Base-by-base conservation (phyloP, 2,888 invertebrate genomes). In the Embidobia sp. region DNA sequence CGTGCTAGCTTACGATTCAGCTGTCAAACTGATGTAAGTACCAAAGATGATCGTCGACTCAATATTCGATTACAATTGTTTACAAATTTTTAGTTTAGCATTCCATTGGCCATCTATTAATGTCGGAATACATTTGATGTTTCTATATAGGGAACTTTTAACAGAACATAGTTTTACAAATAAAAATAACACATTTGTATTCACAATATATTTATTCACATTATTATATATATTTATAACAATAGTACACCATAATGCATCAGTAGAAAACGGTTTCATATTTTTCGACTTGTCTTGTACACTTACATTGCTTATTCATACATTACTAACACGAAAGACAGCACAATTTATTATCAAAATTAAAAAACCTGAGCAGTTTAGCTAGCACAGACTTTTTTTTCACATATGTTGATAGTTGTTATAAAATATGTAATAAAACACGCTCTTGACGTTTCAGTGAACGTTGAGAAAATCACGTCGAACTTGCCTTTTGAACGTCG, bases 191-290 rank as follows among this genome's bases (percentile, higher is more conserved):
- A n/a, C n/a, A 44, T 16, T 46, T 10, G 22, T 31, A 53, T 63
- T 63, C 19, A 29, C 37, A 37, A 40, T 63, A 49, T 19, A 10
- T 61, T 63, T 73, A 73, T 73, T 73, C 64, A 73, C 66, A 66
- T 42, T 51, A 40, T 51, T 73, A 73, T 73, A 73, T 66, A 73
- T 46, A 53, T 37, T 61, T 55, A 33, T 59, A 73, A 73, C 73
- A 73, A 73, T 44, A 64, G 11, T 55, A 40, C 66, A 66, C 73
- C 49, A 73, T 59, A 42, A 40, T 57, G 31, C 3, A 59, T 66
- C 49, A 31, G 66, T 73, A 73, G 63, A 75, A 74, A 74, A 74
- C 51, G 13, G 44, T 64, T 40, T 66, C 11, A n/a, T n/a, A n/a
- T n/a, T 29, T 31, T 74, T 31, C 40, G 29, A 46, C 53, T 19